Evolutionary conservation across 2,113 vertebrate genomes (phyloP), one percentile per base, ranked within the genome.

Genomic region (Steatornis caripensis): DNA sequence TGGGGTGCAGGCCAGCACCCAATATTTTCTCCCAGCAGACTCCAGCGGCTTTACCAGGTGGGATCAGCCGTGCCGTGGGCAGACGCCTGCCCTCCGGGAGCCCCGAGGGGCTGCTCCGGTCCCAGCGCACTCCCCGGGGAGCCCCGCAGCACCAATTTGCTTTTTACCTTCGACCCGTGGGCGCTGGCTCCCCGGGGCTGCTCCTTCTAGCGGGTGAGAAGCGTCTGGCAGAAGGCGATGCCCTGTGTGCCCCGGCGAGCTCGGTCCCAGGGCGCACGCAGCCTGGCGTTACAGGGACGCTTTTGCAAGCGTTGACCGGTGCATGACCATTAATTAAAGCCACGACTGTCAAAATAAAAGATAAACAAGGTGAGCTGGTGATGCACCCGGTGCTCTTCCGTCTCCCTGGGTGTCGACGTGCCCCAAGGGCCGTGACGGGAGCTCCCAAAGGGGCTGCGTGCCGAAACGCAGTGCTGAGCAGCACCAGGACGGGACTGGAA

Each of bases 361-460:
- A 46, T 36, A 24, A 87, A 48, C 12, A 15, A 16, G 88, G 60
- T 0, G 5, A 53, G 81, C 22, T 8, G 0, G 45, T 30, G 82
- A 80, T 4, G 7, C 30, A 7, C 15, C 45, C 4, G 5, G 26
- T 8, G 82, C 34, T 61, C 64, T 71, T 66, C 61, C 61, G 21
- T 15, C 61, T 43, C 61, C 41, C 12, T 5, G 4, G 64, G 80
- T 51, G 88, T 45, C 3, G 2, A 30, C 3, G 41, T 6, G 41
- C 60, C 60, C 45, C 1, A 1, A 48, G 41, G 72, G 77, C 34
- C 0, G 1, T 2, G 1, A 0, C 0, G 46, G 77, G 51, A 64
- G 84, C 49, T 53, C 55, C 66, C 6, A 0, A 75, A 58, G 54
- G 89, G 71, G 36, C 53, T 19, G 22, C 2, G 17, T 55, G 64